Evolutionary conservation across 1,140 invertebrate genomes (phyloP).

Genomic region (Orchestia grillus): DNA sequence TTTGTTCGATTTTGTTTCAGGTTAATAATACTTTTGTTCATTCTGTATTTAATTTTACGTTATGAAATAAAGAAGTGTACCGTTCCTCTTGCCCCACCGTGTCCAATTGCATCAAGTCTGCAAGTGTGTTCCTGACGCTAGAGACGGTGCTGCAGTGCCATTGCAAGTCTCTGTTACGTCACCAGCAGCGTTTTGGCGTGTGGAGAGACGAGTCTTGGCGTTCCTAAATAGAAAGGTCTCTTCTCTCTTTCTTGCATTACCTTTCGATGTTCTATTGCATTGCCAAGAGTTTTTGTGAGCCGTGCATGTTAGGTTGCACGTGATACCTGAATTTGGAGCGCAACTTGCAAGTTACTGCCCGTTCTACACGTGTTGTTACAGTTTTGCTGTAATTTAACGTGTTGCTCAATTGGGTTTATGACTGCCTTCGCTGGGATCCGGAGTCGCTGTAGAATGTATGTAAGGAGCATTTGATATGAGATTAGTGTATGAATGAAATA

Average conservation of each 20-base stretch:
- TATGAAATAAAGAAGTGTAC: too few relatives aligned
- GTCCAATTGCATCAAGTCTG: background rate
- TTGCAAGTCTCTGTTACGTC: background rate
- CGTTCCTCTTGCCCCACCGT: too few relatives aligned
- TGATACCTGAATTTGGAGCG: background rate
- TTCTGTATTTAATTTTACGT: too few relatives aligned
- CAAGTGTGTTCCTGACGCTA: background rate
- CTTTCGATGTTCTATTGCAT: background rate
- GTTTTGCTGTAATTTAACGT: too few relatives aligned
- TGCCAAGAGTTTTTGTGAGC: background rate
- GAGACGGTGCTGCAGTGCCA: background rate
- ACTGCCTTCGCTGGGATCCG: background rate
- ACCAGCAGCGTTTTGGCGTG: background rate
- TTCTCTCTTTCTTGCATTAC: background rate
- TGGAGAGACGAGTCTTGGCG: background rate
- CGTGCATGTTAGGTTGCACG: background rate
- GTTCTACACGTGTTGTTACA: too few relatives aligned
- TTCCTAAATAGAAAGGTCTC: background rate
- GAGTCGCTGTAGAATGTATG: background rate
- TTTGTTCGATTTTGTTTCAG: too few relatives aligned
- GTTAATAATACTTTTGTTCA: too few relatives aligned
- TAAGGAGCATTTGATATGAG: background rate
- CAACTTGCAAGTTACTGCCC: background rate
- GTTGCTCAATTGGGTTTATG: background rate
- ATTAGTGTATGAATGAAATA: background rate